These are phyloP conservation scores for Tachyglossus aculeatus DNA, from an alignment of 2,797 vertebrate species.

Conservation along the genomic window DNA sequence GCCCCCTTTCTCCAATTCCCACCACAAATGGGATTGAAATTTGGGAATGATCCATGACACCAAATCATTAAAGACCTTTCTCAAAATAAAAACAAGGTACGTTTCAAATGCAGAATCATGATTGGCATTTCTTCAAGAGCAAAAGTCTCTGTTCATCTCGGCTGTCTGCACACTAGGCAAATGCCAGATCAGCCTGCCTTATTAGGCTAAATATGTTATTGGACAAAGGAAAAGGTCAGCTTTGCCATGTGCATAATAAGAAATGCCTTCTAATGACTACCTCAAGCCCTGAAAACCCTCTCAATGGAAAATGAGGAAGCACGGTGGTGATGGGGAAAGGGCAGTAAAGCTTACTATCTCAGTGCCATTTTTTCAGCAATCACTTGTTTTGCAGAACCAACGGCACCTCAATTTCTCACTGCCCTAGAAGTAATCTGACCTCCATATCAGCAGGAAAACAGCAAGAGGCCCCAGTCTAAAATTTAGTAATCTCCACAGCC, in stretches of 20 bases:
- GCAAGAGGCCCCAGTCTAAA: neutral
- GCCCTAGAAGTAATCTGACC: neutral
- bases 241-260: conserved; percentile 26
- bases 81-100: too few relatives aligned
- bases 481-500: too few relatives aligned
- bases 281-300: conserved; percentile 7
- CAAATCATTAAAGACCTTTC: too few relatives aligned
- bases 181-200: neutral
- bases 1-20: neutral
- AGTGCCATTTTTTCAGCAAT: conserved; percentile 25
- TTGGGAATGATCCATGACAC: too few relatives aligned
- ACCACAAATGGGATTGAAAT: too few relatives aligned
- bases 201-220: conserved; percentile 6
- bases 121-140: too few relatives aligned
- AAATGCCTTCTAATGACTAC: neutral
- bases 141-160: too few relatives aligned
- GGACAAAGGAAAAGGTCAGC: neutral
- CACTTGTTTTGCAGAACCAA: conserved; percentile 7
- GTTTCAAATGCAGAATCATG: too few relatives aligned
- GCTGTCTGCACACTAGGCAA: neutral
- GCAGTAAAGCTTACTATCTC: neutral
- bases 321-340: neutral
- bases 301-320: conserved; percentile 1
- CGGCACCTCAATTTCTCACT: neutral
- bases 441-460: conserved; percentile 12